Conservation (phyloP, 2,797 vertebrate genomes). For the Onychomys arenicola region DNA sequence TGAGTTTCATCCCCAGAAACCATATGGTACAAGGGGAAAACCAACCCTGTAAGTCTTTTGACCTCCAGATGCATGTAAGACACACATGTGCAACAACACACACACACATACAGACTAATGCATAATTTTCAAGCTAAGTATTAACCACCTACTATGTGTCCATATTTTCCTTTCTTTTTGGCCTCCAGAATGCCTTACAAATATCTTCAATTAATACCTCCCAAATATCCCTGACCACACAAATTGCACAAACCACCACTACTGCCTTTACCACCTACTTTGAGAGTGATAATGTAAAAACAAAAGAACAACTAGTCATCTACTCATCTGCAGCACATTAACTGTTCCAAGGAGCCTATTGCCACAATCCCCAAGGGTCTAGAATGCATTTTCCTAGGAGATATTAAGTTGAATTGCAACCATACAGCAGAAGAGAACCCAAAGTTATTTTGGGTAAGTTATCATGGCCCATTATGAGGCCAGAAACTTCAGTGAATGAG, state of each 20-base stretch:
- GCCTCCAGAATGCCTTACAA: not conserved
- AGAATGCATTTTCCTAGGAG: slow-evolving; percentile 32
- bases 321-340: slow-evolving; percentile 59
- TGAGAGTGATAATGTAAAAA: not conserved
- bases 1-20: not conserved
- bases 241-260: not conserved
- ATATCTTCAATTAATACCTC: not conserved
- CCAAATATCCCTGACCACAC: not conserved
- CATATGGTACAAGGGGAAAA: not conserved
- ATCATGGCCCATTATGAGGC: not conserved
- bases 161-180: not conserved
- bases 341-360: slow-evolving; percentile 31
- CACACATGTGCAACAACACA: not conserved
- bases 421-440: not conserved
- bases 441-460: not conserved
- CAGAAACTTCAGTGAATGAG: not conserved
- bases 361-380: not conserved
- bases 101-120: not conserved
- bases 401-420: not conserved
- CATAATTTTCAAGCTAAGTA: not conserved
- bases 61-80: not conserved
- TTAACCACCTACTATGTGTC: not conserved
- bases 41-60: not conserved
- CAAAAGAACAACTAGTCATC: not conserved
- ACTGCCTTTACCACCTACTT: slow-evolving; percentile 21